Percentiles rank a stretch among this genome's conserved stretches.
These are phyloP conservation scores for Avahi laniger DNA, from an alignment of 2,797 vertebrate species.

Conservation along the genomic window DNA sequence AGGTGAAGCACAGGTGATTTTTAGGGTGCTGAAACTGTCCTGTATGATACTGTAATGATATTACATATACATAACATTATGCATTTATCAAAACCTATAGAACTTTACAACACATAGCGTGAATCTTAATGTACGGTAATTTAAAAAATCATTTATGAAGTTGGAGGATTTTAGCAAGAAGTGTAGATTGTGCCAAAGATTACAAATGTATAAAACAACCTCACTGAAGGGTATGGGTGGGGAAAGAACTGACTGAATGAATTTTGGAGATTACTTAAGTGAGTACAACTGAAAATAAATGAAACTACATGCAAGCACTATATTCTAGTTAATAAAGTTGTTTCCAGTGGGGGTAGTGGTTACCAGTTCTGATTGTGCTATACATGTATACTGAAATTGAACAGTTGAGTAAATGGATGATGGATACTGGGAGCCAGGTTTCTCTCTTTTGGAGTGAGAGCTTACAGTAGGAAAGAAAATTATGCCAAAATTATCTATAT, in stretches of 20 bases:
- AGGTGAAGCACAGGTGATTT: not conserved
- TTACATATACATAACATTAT: not conserved
- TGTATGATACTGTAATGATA: not conserved
- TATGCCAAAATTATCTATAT: not conserved
- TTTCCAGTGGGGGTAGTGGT: not conserved
- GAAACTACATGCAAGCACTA: not conserved
- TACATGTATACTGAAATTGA: not conserved
- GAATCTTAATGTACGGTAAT: not conserved
- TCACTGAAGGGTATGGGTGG: not conserved
- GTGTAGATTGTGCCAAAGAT: not conserved
- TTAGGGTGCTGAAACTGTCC: not conserved
- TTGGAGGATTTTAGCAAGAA: not conserved
- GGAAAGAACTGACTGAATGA: not conserved
- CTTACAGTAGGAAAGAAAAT: not conserved
- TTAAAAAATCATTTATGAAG: not conserved
- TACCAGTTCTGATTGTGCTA: not conserved
- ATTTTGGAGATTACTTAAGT: not conserved
- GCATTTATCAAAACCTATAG: not conserved
- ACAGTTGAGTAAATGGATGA: not conserved
- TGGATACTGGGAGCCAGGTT: not conserved
- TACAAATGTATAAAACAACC: not conserved
- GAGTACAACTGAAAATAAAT: not conserved
- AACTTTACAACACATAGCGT: not conserved
- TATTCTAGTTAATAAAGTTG: not conserved
- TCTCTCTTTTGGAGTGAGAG: not conserved